Percentiles rank a stretch among this genome's conserved stretches.
Conservation (phyloP, 2,797 vertebrate species). For the Pantherophis vulpinus region DNA sequence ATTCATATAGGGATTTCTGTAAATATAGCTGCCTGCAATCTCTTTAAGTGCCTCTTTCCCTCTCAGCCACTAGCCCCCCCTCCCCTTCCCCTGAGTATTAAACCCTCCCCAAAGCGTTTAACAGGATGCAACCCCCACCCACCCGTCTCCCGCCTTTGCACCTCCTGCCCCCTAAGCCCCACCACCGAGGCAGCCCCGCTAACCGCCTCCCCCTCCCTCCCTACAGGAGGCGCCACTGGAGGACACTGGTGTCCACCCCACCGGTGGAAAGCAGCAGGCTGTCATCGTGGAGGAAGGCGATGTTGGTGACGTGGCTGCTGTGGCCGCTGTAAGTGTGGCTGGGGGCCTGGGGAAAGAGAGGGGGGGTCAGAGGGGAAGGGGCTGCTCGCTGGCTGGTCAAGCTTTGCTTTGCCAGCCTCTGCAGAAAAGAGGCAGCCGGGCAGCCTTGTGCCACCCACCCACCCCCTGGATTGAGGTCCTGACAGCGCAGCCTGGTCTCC, state of each 20-base stretch:
- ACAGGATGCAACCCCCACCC: conserved; percentile 53
- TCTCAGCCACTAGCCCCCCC: not conserved
- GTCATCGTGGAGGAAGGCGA: conserved; percentile 87
- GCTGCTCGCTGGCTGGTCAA: too few species aligned
- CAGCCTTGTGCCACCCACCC: too few species aligned
- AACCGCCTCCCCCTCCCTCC: not conserved
- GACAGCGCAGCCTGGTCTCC: not conserved
- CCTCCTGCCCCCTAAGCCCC: not conserved
- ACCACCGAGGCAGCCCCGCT: not conserved
- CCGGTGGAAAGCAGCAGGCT: conserved; percentile 83
- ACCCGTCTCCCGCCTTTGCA: not conserved
- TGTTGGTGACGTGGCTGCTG: conserved; percentile 93
- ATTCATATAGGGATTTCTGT: conserved; percentile 35
- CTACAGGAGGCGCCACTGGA: conserved; percentile 85
- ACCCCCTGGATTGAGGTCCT: not conserved
- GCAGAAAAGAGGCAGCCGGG: too few species aligned
- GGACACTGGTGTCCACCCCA: conserved; percentile 88
- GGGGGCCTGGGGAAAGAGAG: conserved; percentile 71
- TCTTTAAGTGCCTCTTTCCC: not conserved
- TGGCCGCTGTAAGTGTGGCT: conserved; percentile 85
- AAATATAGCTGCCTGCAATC: conserved; percentile 11
- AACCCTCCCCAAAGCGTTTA: conserved; percentile 29
- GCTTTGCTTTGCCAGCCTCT: not conserved
- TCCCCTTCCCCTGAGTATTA: not conserved
- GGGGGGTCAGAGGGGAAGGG: too few species aligned